Percentiles rank a stretch among this genome's conserved stretches.
These are phyloP conservation scores for Cephus cinctus DNA, from an alignment of 1,140 invertebrate genomes.

Conservation along the genomic window DNA sequence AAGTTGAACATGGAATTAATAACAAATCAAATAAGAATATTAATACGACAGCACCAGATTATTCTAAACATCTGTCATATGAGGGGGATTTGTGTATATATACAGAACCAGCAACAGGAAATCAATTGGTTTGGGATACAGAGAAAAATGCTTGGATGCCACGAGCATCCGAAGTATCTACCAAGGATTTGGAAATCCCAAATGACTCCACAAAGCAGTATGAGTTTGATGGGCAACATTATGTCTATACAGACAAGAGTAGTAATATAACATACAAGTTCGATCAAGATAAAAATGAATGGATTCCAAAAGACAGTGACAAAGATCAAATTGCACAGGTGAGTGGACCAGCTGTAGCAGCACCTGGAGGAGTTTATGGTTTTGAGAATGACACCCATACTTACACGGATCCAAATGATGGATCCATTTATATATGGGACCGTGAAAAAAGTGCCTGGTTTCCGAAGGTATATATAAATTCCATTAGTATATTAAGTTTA, in stretches of 20 bases:
- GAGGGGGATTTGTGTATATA: conserved; percentile 71
- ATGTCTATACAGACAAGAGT: conserved; percentile 54
- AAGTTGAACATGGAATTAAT: conserved; percentile 12
- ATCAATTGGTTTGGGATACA: conserved; percentile 68
- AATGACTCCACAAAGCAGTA: conserved; percentile 44
- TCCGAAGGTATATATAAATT: conserved; percentile 89
- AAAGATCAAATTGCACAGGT: conserved; percentile 25
- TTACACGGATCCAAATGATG: conserved; percentile 83
- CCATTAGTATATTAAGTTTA: conserved; percentile 8
- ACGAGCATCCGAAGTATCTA: conserved; percentile 19
- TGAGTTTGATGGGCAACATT: conserved; percentile 57
- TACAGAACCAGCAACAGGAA: conserved; percentile 67
- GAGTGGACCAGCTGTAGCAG: conserved; percentile 41
- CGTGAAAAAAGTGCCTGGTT: conserved; percentile 89
- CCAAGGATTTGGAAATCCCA: conserved; percentile 11
- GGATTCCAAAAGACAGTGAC: conserved; percentile 55
- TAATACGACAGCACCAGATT: conserved; percentile 28
- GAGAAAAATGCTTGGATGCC: conserved; percentile 60
- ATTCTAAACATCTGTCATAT: conserved; percentile 62
- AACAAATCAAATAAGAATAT: not conserved
- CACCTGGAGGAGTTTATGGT: conserved; percentile 59
- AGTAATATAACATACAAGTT: conserved; percentile 51
- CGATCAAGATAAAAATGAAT: conserved; percentile 59
- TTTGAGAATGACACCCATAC: conserved; percentile 77
- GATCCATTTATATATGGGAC: conserved; percentile 90